Conservation (phyloP, 2,113 vertebrate species). For the Cyprinodon tularosa region DNA sequence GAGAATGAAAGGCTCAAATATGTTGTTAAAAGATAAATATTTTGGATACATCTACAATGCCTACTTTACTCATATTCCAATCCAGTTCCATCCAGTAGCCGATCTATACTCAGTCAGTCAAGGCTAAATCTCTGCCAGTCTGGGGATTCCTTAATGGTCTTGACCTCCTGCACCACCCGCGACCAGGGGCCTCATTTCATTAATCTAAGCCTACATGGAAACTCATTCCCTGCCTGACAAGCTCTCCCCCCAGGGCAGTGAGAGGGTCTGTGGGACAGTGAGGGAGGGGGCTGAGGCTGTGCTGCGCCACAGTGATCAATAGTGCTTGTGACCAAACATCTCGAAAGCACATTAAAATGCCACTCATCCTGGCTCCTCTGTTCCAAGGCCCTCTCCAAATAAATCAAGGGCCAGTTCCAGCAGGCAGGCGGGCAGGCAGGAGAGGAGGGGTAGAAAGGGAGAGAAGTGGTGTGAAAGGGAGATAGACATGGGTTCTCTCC, state of each 20-base stretch:
- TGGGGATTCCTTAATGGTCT: conserved; percentile 79
- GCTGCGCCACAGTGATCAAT: conserved; percentile 79
- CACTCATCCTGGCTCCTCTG: conserved; percentile 78
- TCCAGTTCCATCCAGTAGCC: conserved; percentile 41
- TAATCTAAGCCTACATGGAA: conserved; percentile 80
- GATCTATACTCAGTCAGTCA: conserved; percentile 30
- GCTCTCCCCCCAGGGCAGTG: conserved; percentile 60
- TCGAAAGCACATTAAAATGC: conserved; percentile 86
- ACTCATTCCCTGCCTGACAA: conserved; percentile 83
- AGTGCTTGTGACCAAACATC: conserved; percentile 85
- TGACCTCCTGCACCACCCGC: conserved; percentile 71
- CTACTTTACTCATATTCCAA: conserved; percentile 15
- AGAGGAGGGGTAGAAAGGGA: conserved; percentile 44
- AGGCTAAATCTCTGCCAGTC: conserved; percentile 73
- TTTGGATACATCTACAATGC: conserved; percentile 26
- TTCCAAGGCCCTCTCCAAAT: conserved; percentile 77
- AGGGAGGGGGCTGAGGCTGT: conserved; percentile 17
- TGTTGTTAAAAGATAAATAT: conserved; percentile 20
- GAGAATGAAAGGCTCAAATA: conserved; percentile 59
- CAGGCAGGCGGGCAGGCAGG: conserved; percentile 69
- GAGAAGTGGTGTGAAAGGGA: conserved; percentile 40
- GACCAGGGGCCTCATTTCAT: conserved; percentile 77
- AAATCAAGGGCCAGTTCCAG: conserved; percentile 79
- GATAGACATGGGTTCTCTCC: conserved; percentile 33
- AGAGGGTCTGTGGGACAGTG: conserved; percentile 58